Conservation (phyloP, 2,113 vertebrate species). For the Muntiacus muntjak region DNA sequence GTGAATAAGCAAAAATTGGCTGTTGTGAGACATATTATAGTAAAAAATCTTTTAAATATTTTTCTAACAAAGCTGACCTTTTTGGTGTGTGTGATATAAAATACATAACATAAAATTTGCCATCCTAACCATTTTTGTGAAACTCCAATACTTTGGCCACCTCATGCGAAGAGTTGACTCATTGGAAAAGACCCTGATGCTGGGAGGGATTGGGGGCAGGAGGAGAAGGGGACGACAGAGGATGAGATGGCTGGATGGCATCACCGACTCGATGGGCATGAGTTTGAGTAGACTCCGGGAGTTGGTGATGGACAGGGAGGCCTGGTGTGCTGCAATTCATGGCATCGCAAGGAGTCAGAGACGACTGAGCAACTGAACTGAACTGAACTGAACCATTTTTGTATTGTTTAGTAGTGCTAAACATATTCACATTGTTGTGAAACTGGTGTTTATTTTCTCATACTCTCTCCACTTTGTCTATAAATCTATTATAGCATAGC, state of each 20-base stretch:
- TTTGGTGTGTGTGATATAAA: neutral
- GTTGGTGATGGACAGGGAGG: too few relatives aligned
- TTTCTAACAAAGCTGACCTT: slow-evolving; percentile 6
- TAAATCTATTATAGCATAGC: neutral
- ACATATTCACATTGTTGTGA: neutral
- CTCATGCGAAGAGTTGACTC: too few relatives aligned
- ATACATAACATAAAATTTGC: neutral
- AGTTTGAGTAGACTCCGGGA: too few relatives aligned
- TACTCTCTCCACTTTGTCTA: neutral
- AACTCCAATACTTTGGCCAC: too few relatives aligned
- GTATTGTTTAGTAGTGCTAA: neutral
- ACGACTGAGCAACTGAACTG: too few relatives aligned
- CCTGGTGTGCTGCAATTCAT: too few relatives aligned
- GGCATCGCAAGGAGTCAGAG: too few relatives aligned
- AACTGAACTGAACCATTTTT: neutral
- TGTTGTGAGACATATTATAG: neutral
- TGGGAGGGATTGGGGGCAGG: too few relatives aligned
- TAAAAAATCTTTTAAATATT: neutral
- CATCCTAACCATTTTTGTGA: neutral
- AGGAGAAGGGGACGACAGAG: too few relatives aligned
- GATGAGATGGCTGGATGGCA: too few relatives aligned
- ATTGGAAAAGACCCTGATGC: too few relatives aligned
- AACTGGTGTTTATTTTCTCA: neutral
- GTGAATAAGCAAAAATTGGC: slow-evolving; percentile 18
- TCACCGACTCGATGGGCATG: too few relatives aligned